A percentile compares a stretch with the other conserved stretches of the same genome.
Conservation (phyloP, 2,797 vertebrate species). For the Cygnus olor region DNA sequence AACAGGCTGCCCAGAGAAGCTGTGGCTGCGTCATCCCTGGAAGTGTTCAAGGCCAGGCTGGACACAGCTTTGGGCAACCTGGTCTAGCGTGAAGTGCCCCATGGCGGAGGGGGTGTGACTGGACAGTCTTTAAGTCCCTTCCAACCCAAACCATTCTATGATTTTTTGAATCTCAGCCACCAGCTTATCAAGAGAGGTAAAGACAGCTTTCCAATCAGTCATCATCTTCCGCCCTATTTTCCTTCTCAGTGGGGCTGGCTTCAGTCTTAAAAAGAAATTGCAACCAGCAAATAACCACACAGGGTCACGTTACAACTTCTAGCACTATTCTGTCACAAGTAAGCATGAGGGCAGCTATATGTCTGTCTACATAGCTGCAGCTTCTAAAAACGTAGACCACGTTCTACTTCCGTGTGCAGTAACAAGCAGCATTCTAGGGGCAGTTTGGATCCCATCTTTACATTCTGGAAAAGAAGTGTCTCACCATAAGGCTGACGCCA, state of each 20-base stretch:
- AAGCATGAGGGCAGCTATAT: not conserved
- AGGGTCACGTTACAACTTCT: rapidly evolving
- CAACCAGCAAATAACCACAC: not conserved
- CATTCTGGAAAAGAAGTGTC: not conserved
- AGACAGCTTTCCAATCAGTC: not conserved
- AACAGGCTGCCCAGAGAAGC: not conserved
- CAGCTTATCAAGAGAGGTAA: not conserved
- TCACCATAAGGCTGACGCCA: conserved; percentile 91
- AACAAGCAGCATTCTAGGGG: not conserved
- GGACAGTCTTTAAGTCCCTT: too few relatives aligned
- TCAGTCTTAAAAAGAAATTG: not conserved
- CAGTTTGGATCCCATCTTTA: not conserved
- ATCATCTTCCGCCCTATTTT: not conserved
- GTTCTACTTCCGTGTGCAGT: not conserved
- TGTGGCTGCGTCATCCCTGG: not conserved
- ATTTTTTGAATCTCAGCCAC: not conserved
- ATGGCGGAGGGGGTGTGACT: too few relatives aligned
- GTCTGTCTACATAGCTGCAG: not conserved
- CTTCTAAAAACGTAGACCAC: not conserved
- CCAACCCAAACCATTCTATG: too few relatives aligned
- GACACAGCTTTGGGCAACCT: not conserved
- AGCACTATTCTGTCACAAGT: not conserved
- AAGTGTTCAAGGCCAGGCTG: not conserved
- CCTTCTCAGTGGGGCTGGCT: not conserved
- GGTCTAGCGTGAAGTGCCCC: not conserved